phyloP scores from a whole-genome alignment of 2,113 vertebrate genomes.

The cattle (Bos taurus) region DNA sequence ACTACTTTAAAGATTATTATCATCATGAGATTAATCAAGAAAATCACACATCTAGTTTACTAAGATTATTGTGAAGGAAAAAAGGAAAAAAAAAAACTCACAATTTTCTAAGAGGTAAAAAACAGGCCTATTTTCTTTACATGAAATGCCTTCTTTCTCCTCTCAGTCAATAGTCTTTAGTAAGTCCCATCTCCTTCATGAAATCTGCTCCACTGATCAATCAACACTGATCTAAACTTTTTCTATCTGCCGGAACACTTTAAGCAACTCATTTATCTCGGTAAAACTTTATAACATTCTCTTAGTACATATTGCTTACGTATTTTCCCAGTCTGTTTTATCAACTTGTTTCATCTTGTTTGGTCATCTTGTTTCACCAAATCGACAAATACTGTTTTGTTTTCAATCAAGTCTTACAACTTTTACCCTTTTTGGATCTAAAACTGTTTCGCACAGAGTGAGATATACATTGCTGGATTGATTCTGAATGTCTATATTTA shows the following conservation, averaged over 20 bases:
- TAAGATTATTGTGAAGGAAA: background rate
- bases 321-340: background rate
- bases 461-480: background rate
- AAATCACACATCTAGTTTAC: background rate
- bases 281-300: background rate
- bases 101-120: background rate
- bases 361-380: background rate
- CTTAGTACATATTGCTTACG: background rate
- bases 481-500: background rate
- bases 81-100: background rate
- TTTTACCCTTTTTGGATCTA: slow-evolving; percentile 4
- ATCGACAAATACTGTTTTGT: background rate
- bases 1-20: background rate
- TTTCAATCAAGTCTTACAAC: background rate
- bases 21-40: background rate
- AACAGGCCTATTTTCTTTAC: background rate
- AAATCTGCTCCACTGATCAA: background rate
- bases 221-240: background rate
- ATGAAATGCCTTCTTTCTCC: background rate
- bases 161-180: background rate
- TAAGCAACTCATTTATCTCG: background rate
- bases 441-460: background rate
- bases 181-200: background rate
- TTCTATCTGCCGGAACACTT: background rate
- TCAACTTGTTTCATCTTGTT: background rate